phyloP scores from a whole-genome alignment of 2,113 vertebrate species.

The Petromus typicus region DNA sequence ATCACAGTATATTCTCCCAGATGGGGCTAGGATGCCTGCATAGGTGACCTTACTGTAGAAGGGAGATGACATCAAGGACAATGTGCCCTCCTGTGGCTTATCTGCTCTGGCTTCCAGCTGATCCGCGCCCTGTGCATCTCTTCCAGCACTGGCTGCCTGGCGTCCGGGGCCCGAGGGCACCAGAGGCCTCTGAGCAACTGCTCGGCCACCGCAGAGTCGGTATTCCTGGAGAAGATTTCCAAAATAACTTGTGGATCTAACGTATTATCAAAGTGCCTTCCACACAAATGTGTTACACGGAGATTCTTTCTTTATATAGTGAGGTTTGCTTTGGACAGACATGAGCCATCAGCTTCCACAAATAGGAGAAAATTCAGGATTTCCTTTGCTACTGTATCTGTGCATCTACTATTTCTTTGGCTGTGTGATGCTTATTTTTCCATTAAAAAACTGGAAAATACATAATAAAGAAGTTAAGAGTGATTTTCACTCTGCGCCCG shows the following conservation, averaged over 20 bases:
- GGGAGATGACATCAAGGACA: conserved; percentile 82
- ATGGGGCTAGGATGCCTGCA: conserved; percentile 43
- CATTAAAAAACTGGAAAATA: conserved; percentile 16
- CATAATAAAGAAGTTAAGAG: conserved; percentile 14
- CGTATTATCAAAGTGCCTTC: conserved; percentile 71
- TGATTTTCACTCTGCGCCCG: conserved; percentile 41
- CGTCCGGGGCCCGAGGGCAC: no score
- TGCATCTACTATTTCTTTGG: conserved; percentile 51
- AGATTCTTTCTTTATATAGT: conserved; percentile 74
- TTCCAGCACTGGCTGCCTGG: no score
- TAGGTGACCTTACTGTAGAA: conserved; percentile 24
- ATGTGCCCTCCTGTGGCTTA: conserved; percentile 86
- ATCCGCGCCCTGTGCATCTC: not conserved
- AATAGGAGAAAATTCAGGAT: conserved; percentile 66
- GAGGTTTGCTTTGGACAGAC: conserved; percentile 72
- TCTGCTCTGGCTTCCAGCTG: conserved; percentile 73
- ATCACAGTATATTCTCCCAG: not conserved
- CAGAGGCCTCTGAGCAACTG: conserved; percentile 55
- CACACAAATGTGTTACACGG: conserved; percentile 75
- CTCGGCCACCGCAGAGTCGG: conserved; percentile 60
- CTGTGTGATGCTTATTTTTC: conserved; percentile 48
- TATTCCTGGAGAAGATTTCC: conserved; percentile 40
- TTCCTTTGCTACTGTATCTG: conserved; percentile 46
- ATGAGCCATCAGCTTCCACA: conserved; percentile 60
- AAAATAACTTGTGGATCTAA: conserved; percentile 54